Evolutionary conservation across 2,888 invertebrate genomes (phyloP).

Genomic region (Ennomos quercinarius): DNA sequence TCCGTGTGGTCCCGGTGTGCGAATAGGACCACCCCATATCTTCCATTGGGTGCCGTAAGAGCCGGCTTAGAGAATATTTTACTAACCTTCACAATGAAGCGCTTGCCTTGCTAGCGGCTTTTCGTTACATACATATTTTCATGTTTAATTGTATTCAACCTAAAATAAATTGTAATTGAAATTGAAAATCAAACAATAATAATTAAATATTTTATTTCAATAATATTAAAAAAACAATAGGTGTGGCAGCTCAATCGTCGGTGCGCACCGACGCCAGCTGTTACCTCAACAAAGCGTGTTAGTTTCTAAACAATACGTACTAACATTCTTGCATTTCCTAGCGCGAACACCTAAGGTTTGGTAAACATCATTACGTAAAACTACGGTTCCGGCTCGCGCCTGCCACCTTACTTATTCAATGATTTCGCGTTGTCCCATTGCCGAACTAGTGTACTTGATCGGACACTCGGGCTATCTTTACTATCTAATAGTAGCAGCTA

Average conservation of each 20-base stretch:
- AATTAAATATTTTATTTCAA: slow-evolving; percentile 25
- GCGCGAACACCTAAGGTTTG: slow-evolving; percentile 2
- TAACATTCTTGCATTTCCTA: slow-evolving; percentile 16
- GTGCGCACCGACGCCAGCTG: slow-evolving; percentile 4
- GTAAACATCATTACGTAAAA: slow-evolving; percentile 4
- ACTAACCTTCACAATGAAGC: too few relatives aligned
- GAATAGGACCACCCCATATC: too few relatives aligned
- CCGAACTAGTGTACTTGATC: too few relatives aligned
- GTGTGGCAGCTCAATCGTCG: not conserved
- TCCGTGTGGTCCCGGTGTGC: too few relatives aligned
- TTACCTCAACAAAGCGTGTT: slow-evolving; percentile 10
- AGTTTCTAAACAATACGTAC: slow-evolving; percentile 18
- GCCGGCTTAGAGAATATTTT: too few relatives aligned
- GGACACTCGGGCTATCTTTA: too few relatives aligned
- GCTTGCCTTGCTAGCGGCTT: too few relatives aligned
- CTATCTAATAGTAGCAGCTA: too few relatives aligned
- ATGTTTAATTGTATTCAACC: too few relatives aligned
- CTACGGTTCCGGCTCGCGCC: not conserved
- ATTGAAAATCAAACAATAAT: not conserved
- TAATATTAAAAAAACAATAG: slow-evolving; percentile 30
- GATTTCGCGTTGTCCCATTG: not conserved
- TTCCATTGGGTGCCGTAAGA: too few relatives aligned
- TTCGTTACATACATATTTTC: too few relatives aligned
- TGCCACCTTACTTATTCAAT: not conserved
- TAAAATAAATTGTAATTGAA: too few relatives aligned